A percentile compares a stretch with the other conserved stretches of the same genome.
Conservation (phyloP, 2,888 invertebrate species). For the Netelia melanura region DNA sequence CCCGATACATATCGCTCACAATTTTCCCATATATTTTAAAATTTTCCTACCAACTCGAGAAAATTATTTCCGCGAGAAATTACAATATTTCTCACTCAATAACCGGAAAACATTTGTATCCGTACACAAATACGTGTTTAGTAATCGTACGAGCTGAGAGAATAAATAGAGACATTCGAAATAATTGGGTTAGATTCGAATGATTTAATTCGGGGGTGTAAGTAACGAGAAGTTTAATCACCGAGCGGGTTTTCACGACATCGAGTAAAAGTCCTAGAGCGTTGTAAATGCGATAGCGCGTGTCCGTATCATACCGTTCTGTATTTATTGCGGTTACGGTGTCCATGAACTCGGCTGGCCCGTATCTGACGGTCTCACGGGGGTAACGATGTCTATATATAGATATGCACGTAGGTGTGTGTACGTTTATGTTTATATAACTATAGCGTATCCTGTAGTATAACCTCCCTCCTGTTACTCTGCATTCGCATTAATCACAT, state of each 20-base stretch:
- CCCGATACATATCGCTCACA: slow-evolving; percentile 3
- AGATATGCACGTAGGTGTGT: background rate
- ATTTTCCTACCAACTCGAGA: too few species aligned
- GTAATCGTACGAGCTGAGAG: too few species aligned
- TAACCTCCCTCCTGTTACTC: slow-evolving; percentile 52
- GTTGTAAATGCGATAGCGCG: slow-evolving; percentile 33
- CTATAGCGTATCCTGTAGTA: slow-evolving; percentile 20
- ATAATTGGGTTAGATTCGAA: too few species aligned
- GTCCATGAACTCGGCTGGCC: slow-evolving; percentile 44
- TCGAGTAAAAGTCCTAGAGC: slow-evolving; percentile 1
- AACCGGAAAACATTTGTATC: too few species aligned
- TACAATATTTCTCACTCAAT: too few species aligned
- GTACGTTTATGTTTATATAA: slow-evolving; percentile 1
- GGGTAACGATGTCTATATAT: background rate
- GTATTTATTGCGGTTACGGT: slow-evolving; percentile 51
- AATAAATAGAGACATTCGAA: too few species aligned
- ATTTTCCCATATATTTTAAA: too few species aligned
- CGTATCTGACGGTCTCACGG: slow-evolving; percentile 39
- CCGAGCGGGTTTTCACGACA: background rate
- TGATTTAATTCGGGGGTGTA: too few species aligned
- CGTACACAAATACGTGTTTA: too few species aligned
- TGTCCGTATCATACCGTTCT: slow-evolving; percentile 5
- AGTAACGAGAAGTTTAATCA: background rate
- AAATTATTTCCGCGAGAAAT: too few species aligned
- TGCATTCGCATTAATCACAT: slow-evolving; percentile 67